Percentiles rank a stretch among this genome's conserved stretches.
phyloP scores from a whole-genome alignment of 1,140 invertebrate genomes.

The Diorhabda sublineata region DNA sequence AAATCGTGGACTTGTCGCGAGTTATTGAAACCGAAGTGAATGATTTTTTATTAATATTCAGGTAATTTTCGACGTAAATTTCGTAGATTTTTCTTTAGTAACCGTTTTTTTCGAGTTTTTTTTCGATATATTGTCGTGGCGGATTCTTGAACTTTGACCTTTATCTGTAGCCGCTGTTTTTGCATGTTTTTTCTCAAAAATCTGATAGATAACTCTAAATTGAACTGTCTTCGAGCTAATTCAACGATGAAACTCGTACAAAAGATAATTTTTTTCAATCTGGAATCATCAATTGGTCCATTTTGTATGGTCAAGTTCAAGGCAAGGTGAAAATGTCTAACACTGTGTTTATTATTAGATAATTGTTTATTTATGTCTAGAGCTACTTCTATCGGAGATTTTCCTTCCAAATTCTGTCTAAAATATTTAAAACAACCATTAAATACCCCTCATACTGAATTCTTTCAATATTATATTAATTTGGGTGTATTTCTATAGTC shows the following conservation, averaged over 20 bases:
- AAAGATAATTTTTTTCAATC: no score
- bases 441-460: no score
- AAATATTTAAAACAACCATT: no score
- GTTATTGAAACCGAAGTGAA: constrained; percentile 32
- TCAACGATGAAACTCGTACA: no score
- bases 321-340: constrained; percentile 39
- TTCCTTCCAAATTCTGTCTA: not conserved
- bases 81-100: not conserved
- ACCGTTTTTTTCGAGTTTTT: not conserved
- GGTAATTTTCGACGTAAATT: constrained; percentile 27
- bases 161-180: constrained; percentile 15
- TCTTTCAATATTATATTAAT: no score
- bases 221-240: no score
- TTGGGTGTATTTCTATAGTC: no score
- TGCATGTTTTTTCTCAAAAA: no score
- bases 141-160: constrained; percentile 42
- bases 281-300: no score
- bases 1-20: constrained; percentile 30
- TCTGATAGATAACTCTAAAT: no score
- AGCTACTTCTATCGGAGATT: not conserved
- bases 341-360: constrained; percentile 31
- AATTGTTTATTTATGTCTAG: constrained; percentile 23
- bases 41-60: constrained; percentile 23
- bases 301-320: constrained; percentile 38
- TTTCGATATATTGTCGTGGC: not conserved